Percentiles rank a stretch among this genome's conserved stretches.
Conservation (phyloP, 1,140 invertebrate species). For the Macrotrachela quadricornifera region DNA sequence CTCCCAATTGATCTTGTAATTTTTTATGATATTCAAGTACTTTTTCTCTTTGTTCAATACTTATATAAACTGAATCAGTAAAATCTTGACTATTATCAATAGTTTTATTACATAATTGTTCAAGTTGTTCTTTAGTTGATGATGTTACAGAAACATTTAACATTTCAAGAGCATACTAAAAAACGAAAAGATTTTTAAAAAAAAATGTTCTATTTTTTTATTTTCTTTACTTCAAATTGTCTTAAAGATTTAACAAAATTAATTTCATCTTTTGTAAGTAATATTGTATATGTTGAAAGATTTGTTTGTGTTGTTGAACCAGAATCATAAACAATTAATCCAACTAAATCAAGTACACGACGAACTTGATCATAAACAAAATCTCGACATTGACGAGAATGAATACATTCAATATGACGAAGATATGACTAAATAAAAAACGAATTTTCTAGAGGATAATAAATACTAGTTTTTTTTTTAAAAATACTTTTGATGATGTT, state of each 20-base stretch:
- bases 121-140: too few relatives aligned
- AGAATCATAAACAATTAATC: conserved; percentile 84
- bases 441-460: too few relatives aligned
- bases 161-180: too few relatives aligned
- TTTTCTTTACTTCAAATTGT: conserved; percentile 42
- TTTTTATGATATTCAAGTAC: conserved; percentile 64
- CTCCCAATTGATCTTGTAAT: too few relatives aligned
- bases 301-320: conserved; percentile 25
- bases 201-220: too few relatives aligned
- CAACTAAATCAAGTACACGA: conserved; percentile 83
- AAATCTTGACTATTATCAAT: conserved; percentile 92
- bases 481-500: conserved; percentile 66
- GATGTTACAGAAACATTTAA: too few relatives aligned
- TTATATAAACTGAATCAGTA: conserved; percentile 93
- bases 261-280: too few relatives aligned
- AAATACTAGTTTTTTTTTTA: too few relatives aligned
- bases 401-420: conserved; percentile 73
- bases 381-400: conserved; percentile 75
- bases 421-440: conserved; percentile 2
- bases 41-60: conserved; percentile 81
- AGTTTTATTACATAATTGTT: conserved; percentile 54
- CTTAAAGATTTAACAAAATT: conserved; percentile 56
- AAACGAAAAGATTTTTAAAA: too few relatives aligned
- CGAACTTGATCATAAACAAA: conserved; percentile 65
- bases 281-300: too few relatives aligned